phyloP scores from a whole-genome alignment of 2,113 vertebrate species.

The Nanorana parkeri region DNA sequence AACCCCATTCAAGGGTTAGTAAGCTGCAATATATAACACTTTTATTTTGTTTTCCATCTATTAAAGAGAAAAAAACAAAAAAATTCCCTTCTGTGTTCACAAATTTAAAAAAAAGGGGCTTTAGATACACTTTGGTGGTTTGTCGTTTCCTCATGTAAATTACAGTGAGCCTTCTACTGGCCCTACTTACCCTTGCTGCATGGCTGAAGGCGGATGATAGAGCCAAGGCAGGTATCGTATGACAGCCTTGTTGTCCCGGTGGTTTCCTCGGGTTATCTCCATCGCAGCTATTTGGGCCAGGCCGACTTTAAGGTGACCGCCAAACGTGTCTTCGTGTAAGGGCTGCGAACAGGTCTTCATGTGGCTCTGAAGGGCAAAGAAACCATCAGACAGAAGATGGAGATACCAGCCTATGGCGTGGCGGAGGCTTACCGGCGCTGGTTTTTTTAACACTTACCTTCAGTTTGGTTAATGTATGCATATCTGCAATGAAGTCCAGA shows the following conservation, averaged over 20 bases:
- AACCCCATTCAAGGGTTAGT: too few relatives aligned
- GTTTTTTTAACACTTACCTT: constrained; percentile 80
- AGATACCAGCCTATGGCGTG: too few relatives aligned
- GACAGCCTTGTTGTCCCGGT: constrained; percentile 97
- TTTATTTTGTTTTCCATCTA: too few relatives aligned
- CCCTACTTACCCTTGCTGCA: constrained; percentile 95
- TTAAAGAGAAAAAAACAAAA: too few relatives aligned
- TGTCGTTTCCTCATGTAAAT: too few relatives aligned
- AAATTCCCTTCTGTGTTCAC: too few relatives aligned
- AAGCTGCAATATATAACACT: too few relatives aligned
- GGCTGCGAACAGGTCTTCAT: constrained; percentile 99
- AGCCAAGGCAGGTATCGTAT: constrained; percentile 96
- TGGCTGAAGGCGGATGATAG: constrained; percentile 94
- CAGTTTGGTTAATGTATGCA: constrained; percentile 96
- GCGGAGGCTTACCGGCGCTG: background rate
- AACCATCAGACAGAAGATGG: background rate
- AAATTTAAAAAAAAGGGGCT: too few relatives aligned
- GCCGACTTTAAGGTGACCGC: constrained; percentile 97
- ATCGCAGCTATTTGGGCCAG: constrained; percentile 95
- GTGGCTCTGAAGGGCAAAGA: constrained; percentile 81
- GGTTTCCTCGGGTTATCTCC: constrained; percentile 97
- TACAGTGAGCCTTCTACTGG: background rate
- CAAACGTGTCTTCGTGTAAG: constrained; percentile 96
- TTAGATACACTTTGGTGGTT: too few relatives aligned
- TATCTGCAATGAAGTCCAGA: constrained; percentile 96